Base-by-base conservation (phyloP, 2,113 vertebrate species). In the Urocolius indicus region DNA sequence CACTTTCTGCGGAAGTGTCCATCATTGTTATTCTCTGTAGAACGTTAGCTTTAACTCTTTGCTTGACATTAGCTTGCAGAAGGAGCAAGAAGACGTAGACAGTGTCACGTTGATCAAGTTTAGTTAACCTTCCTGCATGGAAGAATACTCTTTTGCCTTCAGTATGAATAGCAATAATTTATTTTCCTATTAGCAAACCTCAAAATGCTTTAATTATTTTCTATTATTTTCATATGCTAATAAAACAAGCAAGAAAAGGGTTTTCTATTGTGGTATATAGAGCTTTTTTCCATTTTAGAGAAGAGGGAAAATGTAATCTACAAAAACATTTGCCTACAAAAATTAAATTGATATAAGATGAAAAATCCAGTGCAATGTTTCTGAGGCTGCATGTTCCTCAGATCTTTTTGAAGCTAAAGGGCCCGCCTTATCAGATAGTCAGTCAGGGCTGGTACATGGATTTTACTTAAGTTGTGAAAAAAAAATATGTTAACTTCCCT, bases 41-140 rank as follows among this genome's bases (percentile, higher is more conserved):
- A 90, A 19, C 11, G 7, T 36, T 66, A 43, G 8, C 32, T 90
- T 95, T 93, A 96, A 96, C 95, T 80, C 83, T 95, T 93, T 57
- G 26, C 46, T 83, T 79, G 63, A 59, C 52, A 5, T 57, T 29
- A 66, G 36, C 36, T 63, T 74, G 17, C 32, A 59, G 3, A 30
- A 24, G 29, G 41, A 93, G 7, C 65, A 16, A 77, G 79, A 69
- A 83, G 32, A n/a, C 24, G 16, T 3, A 69, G 46, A 15, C 9
- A 46, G 30, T n/a, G 8, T 71, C 21, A 2, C n/a, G 48, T 7
- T 63, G 24, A 58, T 54, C 14, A 65, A 61, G 34, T 73, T 66
- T 62, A 77, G 7, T 48, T 91, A 74, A 65, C 63, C 26, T 21
- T 84, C 57, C 34, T 78, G 24, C 27, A 6, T 24, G 19, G 48